These are phyloP conservation scores for Willisornis vidua DNA, from an alignment of 2,113 vertebrate genomes.

Conservation along the genomic window DNA sequence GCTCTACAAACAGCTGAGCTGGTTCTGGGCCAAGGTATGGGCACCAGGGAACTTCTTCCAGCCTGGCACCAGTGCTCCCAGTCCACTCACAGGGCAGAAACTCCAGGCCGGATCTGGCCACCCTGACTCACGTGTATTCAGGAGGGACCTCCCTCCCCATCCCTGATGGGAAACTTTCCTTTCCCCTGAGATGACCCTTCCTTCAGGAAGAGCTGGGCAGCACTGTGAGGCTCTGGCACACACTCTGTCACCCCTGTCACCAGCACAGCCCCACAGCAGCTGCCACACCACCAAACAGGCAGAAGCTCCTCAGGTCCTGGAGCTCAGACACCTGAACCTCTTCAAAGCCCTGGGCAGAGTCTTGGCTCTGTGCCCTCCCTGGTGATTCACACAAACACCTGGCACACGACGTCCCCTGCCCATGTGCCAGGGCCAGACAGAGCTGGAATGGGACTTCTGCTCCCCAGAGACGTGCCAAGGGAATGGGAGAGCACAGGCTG, in stretches of 20 bases:
- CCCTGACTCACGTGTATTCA: not conserved
- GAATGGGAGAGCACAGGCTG: not conserved
- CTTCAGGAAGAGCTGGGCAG: not conserved
- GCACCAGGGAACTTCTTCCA: not conserved
- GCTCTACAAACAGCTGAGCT: not conserved
- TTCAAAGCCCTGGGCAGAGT: conserved; percentile 3
- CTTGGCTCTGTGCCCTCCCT: not conserved
- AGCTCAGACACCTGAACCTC: not conserved
- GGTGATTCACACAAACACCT: conserved; percentile 34
- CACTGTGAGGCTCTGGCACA: not conserved
- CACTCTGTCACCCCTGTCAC: no score
- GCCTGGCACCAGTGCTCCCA: not conserved
- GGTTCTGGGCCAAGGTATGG: not conserved
- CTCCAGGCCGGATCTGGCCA: no score
- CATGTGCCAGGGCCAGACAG: conserved; percentile 18
- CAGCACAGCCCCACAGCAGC: not conserved
- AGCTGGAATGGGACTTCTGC: not conserved
- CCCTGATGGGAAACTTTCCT: not conserved
- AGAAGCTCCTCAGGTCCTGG: not conserved
- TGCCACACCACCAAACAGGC: not conserved
- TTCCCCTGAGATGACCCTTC: not conserved
- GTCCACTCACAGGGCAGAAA: not conserved
- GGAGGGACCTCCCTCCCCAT: not conserved
- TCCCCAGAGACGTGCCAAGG: not conserved
- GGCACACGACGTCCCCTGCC: conserved; percentile 7